Base-by-base conservation (phyloP, 2,797 vertebrate genomes). In the Pseudotriccus pelzelni region DNA sequence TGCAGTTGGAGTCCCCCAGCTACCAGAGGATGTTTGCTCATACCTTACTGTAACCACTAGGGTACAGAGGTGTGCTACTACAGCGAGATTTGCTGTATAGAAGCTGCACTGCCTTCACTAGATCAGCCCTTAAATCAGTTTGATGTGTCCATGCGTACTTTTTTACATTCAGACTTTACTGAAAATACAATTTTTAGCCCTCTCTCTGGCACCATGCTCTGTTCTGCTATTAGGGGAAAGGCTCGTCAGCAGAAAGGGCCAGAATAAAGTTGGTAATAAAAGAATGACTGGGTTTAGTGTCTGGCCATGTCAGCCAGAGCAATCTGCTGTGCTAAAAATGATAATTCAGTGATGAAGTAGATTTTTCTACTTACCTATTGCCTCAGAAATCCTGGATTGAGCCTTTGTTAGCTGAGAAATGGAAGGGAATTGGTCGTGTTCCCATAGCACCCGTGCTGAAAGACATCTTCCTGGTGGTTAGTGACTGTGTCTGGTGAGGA, bases 301-400 rank as follows among this genome's bases (percentile, higher is more conserved):
- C 49, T 50, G 87, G 82, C 69, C 30, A 4, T 12, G 22, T 56
- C 79, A 14, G 53, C 49, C 87, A 92, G 90, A 89, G 95, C 89
- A 90, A 84, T 82, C 41, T 64, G 34, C 52, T n/a, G 73, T 67
- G 76, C 94, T 90, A 83, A 81, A 68, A 78, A 58, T 67, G 68
- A 46, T 50, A 66, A 63, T 76, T 86, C 69, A 9, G 55, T 22
- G 43, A 76, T 82, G 62, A 89, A 84, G 41, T 32, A 32, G 36
- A 17, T 76, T 81, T 82, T 87, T 59, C 32, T 74, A 90, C 91
- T 94, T 43, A 87, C 75, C 95, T 95, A 37, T 74, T 75, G 79
- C 81, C 56, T 89, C 88, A 60, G 58, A 86, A 78, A 96, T 75
- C 79, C 49, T 75, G 58, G 72, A 30, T 78, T 66, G 84, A 72